Evolutionary conservation across 2,888 invertebrate genomes (phyloP).

Genomic region (Rotaria sp.): DNA sequence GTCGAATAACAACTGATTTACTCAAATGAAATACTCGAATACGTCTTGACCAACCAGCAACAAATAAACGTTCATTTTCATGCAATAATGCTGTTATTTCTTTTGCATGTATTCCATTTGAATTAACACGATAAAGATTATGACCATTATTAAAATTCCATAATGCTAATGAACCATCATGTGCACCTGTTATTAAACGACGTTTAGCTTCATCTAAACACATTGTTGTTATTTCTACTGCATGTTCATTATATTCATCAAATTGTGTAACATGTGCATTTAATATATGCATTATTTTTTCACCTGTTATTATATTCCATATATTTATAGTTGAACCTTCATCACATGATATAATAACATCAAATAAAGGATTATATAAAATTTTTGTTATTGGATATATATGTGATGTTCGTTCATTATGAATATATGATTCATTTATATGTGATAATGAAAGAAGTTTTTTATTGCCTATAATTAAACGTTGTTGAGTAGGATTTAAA

Average conservation of each 20-base stretch:
- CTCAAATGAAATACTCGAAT: slow-evolving; percentile 63
- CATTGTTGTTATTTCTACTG: slow-evolving; percentile 70
- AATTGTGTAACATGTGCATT: slow-evolving; percentile 59
- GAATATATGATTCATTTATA: background rate
- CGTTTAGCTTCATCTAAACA: slow-evolving; percentile 70
- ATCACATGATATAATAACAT: slow-evolving; percentile 68
- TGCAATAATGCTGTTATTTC: slow-evolving; percentile 60
- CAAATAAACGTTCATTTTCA: slow-evolving; percentile 63
- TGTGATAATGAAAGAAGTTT: slow-evolving; percentile 4
- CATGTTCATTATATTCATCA: slow-evolving; percentile 63
- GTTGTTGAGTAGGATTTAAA: slow-evolving; percentile 11
- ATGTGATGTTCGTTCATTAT: slow-evolving; percentile 12
- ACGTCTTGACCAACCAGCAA: slow-evolving; percentile 71
- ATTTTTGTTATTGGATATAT: slow-evolving; percentile 65
- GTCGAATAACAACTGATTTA: slow-evolving; percentile 10
- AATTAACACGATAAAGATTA: slow-evolving; percentile 48
- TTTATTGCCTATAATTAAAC: slow-evolving; percentile 16
- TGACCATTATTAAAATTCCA: slow-evolving; percentile 76
- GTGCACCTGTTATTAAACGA: slow-evolving; percentile 69
- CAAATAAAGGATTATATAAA: slow-evolving; percentile 70
- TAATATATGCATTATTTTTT: slow-evolving; percentile 55
- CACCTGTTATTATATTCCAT: slow-evolving; percentile 71
- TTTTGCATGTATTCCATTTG: slow-evolving; percentile 56
- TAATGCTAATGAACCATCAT: slow-evolving; percentile 70
- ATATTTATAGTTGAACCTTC: slow-evolving; percentile 72